Evolutionary conservation across 2,797 vertebrate species (phyloP).

Genomic region (Scarus forsteni): DNA sequence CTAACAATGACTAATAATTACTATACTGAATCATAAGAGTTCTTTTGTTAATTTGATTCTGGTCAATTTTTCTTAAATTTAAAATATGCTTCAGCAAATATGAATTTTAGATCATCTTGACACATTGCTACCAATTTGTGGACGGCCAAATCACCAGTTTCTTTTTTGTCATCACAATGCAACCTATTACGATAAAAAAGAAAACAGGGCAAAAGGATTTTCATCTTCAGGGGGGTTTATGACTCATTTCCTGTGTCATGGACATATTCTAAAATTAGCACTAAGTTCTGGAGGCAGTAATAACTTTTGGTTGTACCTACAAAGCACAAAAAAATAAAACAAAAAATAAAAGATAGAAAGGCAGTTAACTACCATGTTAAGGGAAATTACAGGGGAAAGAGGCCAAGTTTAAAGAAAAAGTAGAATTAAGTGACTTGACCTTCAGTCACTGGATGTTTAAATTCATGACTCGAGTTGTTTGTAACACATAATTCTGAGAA

Average conservation of each 20-base stretch:
- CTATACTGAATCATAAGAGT: too few species aligned
- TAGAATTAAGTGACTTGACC: not conserved
- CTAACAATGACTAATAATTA: too few species aligned
- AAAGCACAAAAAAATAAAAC: conserved; percentile 23
- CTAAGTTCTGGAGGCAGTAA: conserved; percentile 48
- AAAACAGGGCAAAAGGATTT: not conserved
- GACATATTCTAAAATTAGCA: conserved; percentile 15
- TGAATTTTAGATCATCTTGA: too few species aligned
- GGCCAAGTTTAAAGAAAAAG: conserved; percentile 15
- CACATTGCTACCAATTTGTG: too few species aligned
- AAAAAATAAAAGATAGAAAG: not conserved
- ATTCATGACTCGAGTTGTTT: not conserved
- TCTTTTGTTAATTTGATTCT: too few species aligned
- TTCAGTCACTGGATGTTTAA: conserved; percentile 2
- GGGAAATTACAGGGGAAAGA: conserved; percentile 5
- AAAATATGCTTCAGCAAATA: too few species aligned
- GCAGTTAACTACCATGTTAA: not conserved
- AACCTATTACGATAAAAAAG: not conserved
- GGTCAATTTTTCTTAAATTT: too few species aligned
- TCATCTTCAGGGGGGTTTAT: not conserved
- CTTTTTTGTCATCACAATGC: conserved; percentile 4
- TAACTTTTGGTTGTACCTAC: conserved; percentile 17
- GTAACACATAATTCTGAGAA: conserved; percentile 28
- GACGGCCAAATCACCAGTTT: not conserved
- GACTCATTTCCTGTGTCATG: conserved; percentile 5